Evolutionary conservation across 1,140 invertebrate genomes (phyloP), one percentile per base, ranked within the genome.

Genomic region (Grapholita molesta): DNA sequence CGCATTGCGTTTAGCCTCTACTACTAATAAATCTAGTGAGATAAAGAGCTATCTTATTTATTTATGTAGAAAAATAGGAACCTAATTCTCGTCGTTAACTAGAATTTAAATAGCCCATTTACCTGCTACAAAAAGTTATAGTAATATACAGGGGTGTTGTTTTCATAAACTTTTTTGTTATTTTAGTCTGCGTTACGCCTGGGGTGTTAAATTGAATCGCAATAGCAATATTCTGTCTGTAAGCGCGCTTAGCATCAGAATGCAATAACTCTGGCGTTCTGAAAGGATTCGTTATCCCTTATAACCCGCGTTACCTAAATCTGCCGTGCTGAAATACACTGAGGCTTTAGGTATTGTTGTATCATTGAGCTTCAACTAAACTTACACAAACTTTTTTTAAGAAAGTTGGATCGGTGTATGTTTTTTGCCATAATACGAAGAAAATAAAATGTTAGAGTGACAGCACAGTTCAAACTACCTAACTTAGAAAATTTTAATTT

Each of bases 1-100:
- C 69, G 70, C 72, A 69, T 48, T 70, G 77, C 67, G 68, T 72
- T 70, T 70, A 70, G 35, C 70, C 65, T 61, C 64, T 73, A 38
- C 48, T 66, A 69, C 35, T 53, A 53, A 68, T 42, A 67, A 66
- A 48, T 68, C 35, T 67, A 61, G 55, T 61, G 25, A 30, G 53
- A 18, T 71, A 35, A 68, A 53, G 61, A 61, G 18, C 11, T 18
- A 64, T 24, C 67, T 68, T 57, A 66, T 66, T 25, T 71, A 68
- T 67, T 65, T 67, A 61, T 61, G 28, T 30, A 61, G 15, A 38
- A 7, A 30, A 61, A 28, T 24, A 3, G 18, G 23, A 21, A 6
- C 25, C 15, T 61, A 18, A 61, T 32, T 28, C 15, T n/a, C 7
- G 24, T 61, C 30, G 3, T 28, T 8, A 25, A 61, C 25, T 61